These are phyloP conservation scores for Leptoteleia sp. DNA, from an alignment of 1,140 invertebrate genomes.

Conservation along the genomic window DNA sequence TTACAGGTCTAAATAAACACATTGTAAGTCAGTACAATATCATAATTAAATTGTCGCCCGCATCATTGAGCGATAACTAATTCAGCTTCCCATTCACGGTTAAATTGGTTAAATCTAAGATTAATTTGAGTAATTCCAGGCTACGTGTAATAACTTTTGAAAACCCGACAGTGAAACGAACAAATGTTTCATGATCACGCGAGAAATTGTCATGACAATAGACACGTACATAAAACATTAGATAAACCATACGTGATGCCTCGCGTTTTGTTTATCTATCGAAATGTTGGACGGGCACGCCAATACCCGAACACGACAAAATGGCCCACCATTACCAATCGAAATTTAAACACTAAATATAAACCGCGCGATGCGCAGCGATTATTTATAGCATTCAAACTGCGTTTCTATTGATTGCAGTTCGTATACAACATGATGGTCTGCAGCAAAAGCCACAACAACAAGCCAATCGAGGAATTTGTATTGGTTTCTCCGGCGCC, in stretches of 20 bases:
- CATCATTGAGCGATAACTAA: too few species aligned
- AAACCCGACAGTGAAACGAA: conserved; percentile 53
- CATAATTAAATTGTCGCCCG: too few species aligned
- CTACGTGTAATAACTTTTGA: too few species aligned
- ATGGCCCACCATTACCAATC: conserved; percentile 11
- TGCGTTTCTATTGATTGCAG: conserved; percentile 77
- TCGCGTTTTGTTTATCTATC: conserved; percentile 15
- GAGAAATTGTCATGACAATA: conserved; percentile 59
- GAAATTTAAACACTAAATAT: conserved; percentile 16
- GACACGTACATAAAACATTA: conserved; percentile 47
- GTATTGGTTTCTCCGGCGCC: conserved; percentile 97
- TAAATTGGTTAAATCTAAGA: too few species aligned
- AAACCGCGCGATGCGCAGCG: not conserved
- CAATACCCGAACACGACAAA: conserved; percentile 27
- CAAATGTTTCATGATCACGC: conserved; percentile 70
- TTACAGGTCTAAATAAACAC: too few species aligned
- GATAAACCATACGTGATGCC: conserved; percentile 2
- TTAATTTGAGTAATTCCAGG: too few species aligned
- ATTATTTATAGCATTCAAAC: conserved; percentile 11
- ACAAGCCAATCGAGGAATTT: conserved; percentile 98
- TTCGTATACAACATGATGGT: conserved; percentile 99
- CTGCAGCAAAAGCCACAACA: conserved; percentile 97
- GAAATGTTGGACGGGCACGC: conserved; percentile 44
- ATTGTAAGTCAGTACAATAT: too few species aligned
- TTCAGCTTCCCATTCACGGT: not conserved